Evolutionary conservation across 2,888 invertebrate species (phyloP), one percentile per base, ranked within the genome.

Genomic region (Dynastes grantii): DNA sequence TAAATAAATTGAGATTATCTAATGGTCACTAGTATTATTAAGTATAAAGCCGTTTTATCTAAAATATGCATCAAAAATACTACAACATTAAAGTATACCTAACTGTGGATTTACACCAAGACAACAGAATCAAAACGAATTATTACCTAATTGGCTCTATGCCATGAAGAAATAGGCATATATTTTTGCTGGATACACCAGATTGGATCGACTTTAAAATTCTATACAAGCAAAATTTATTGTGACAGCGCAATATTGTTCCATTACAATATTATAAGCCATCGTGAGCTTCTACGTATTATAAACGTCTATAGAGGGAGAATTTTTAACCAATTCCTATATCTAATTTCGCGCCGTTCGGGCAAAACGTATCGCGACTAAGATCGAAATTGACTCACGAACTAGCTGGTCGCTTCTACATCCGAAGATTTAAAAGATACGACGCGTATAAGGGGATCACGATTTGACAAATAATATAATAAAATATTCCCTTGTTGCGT

Each of bases 381-480:
- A 16, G 40, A 49, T 68, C 67, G 49, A 49, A 68, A 68, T 49
- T 45, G 49, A 45, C 49, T 68, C 49, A 68, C 16, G 49, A 68
- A 68, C 45, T 49, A n/a, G 49, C 37, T 27, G 49, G 11, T 3
- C 27, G 22, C 61, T 13, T 58, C 58, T 61, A 11, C 61, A 6
- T 61, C 27, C 65, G 40, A 40, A 65, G 65, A 65, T 65, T 37
- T 65, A 65, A 16, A 40, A 37, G 40, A 37, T 37, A 65, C n/a
- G 27, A 49, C 67, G 67, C 67, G 67, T 68, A 49, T 16, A 68
- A 68, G 67, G 49, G 2, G 45, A 49, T 68, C 67, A 68, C 67
- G 67, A 68, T 49, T 68, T 68, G 67, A 68, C 49, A 68, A 68
- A 68, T 68, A 68, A 27, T 68, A 51, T 49, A 68, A 68, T 68